These are phyloP conservation scores for Magallana gigas DNA, from an alignment of 1,140 invertebrate genomes.

Conservation along the genomic window DNA sequence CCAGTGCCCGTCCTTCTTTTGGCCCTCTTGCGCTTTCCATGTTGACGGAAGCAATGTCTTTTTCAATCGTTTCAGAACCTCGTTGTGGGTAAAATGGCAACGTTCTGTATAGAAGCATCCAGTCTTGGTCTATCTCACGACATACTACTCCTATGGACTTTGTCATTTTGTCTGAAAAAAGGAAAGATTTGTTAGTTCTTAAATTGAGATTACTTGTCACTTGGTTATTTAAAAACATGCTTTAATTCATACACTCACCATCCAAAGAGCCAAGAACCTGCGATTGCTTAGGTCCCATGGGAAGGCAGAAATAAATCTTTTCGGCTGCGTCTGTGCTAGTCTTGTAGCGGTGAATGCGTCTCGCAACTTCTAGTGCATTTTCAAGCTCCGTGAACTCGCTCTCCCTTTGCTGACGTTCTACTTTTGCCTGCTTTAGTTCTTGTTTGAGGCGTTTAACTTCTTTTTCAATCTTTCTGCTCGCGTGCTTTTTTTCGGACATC, in stretches of 20 bases:
- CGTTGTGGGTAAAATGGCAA: conserved; percentile 70
- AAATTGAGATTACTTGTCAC: background rate
- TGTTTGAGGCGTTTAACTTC: conserved; percentile 56
- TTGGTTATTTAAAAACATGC: background rate
- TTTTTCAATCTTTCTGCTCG: conserved; percentile 49
- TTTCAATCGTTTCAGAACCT: conserved; percentile 68
- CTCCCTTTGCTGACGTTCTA: conserved; percentile 47
- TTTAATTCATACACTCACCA: conserved; percentile 8
- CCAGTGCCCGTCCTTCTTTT: conserved; percentile 45
- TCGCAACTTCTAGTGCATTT: conserved; percentile 60
- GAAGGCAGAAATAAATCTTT: conserved; percentile 70
- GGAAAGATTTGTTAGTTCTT: background rate
- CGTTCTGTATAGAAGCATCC: conserved; percentile 66
- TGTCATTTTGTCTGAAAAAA: conserved; percentile 64
- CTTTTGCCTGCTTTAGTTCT: conserved; percentile 53
- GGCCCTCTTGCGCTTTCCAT: conserved; percentile 54
- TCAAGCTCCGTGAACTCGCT: conserved; percentile 59
- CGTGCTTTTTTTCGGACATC: conserved; percentile 60
- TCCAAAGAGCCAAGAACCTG: conserved; percentile 10
- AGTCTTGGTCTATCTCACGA: conserved; percentile 65
- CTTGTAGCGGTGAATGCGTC: conserved; percentile 65
- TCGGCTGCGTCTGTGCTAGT: conserved; percentile 66
- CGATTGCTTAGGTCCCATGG: conserved; percentile 58
- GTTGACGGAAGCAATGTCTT: conserved; percentile 65
- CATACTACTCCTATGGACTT: conserved; percentile 62